Percentiles rank a stretch among this genome's conserved stretches.
phyloP scores from a whole-genome alignment of 2,797 vertebrate species.

The Varecia variegata region DNA sequence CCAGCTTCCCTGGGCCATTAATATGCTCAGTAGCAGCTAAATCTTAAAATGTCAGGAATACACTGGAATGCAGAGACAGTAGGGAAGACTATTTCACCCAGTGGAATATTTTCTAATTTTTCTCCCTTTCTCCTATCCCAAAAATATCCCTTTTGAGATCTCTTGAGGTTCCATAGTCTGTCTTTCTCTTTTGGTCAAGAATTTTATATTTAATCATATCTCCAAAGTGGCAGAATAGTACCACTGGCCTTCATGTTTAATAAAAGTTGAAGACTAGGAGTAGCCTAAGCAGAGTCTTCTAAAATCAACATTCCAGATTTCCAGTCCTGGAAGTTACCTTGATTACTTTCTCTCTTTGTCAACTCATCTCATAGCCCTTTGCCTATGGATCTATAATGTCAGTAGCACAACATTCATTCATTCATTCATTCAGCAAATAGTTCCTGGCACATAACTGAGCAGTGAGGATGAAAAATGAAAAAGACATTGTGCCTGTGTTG shows the following conservation, averaged over 20 bases:
- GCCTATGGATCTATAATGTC: neutral
- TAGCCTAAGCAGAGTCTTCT: neutral
- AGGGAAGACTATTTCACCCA: neutral
- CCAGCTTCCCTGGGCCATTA: neutral
- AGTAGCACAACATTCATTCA: neutral
- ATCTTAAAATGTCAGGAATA: neutral
- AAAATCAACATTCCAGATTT: neutral
- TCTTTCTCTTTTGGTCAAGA: neutral
- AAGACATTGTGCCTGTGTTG: neutral
- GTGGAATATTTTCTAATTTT: neutral
- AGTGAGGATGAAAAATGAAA: neutral
- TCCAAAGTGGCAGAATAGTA: neutral
- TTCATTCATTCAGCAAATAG: neutral
- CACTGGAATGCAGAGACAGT: neutral
- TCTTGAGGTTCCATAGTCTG: neutral
- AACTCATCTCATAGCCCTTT: neutral
- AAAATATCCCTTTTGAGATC: neutral
- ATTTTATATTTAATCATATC: conserved; percentile 22
- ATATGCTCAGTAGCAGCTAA: neutral
- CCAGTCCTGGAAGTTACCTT: neutral
- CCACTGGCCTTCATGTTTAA: neutral
- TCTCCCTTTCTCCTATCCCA: neutral
- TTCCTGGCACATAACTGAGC: neutral
- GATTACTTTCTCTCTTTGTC: neutral
- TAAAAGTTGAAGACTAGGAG: neutral